phyloP scores from a whole-genome alignment of 2,113 vertebrate species.

The Eptesicus fuscus region DNA sequence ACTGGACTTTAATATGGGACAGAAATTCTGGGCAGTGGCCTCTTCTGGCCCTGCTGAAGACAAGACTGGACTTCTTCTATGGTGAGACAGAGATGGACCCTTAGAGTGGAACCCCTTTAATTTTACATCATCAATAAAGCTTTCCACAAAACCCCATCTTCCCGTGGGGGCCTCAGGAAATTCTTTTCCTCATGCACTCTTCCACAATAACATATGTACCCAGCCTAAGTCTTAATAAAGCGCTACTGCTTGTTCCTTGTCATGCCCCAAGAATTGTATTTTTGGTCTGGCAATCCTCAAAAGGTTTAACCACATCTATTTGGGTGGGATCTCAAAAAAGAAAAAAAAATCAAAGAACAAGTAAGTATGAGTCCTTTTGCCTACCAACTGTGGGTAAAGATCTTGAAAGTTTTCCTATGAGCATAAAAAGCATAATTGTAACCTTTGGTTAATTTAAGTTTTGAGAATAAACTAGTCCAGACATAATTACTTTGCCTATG shows the following conservation, averaged over 20 bases:
- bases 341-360: background rate
- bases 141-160: background rate
- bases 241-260: background rate
- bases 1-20: background rate
- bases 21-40: background rate
- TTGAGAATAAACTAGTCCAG: background rate
- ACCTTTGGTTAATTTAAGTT: background rate
- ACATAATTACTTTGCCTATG: background rate
- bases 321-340: background rate
- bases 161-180: background rate
- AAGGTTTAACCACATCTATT: background rate
- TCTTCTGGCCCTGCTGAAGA: background rate
- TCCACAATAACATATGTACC: background rate
- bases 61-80: background rate
- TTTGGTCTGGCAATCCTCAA: background rate
- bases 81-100: background rate
- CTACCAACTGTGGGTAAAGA: background rate
- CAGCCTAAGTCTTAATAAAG: background rate
- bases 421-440: background rate
- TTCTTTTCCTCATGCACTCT: background rate
- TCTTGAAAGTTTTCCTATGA: background rate
- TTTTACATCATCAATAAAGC: background rate
- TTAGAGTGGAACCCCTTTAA: background rate
- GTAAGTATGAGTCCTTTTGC: background rate
- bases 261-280: background rate